These are phyloP conservation scores for Siniperca obscura DNA, from an alignment of 2,797 vertebrate genomes.

Conservation along the genomic window DNA sequence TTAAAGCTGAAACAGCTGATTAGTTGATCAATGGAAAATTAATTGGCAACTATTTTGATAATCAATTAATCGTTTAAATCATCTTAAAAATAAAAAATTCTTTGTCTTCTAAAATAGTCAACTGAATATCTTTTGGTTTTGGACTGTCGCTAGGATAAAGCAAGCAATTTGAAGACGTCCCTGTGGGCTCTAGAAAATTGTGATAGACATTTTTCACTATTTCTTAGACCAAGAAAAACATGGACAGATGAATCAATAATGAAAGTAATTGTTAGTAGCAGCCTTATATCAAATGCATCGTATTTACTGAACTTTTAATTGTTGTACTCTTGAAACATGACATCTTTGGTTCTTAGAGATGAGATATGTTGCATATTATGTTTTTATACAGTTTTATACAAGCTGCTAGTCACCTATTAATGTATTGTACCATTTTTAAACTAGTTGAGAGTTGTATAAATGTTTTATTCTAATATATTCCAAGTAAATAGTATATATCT, in stretches of 20 bases:
- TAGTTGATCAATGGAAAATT: slow-evolving; percentile 1
- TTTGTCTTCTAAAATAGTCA: not conserved
- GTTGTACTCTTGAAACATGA: slow-evolving; percentile 17
- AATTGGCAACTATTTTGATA: slow-evolving; percentile 15
- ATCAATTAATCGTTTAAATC: not conserved
- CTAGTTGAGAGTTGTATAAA: slow-evolving; percentile 39
- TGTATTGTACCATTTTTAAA: slow-evolving; percentile 33
- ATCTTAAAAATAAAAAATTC: not conserved
- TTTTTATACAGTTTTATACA: slow-evolving; percentile 33
- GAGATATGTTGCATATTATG: slow-evolving; percentile 1
- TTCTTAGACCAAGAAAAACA: not conserved
- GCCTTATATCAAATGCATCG: slow-evolving; percentile 10
- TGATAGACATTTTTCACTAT: slow-evolving; percentile 1
- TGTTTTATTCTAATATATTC: slow-evolving; percentile 72
- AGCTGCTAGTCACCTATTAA: slow-evolving; percentile 43
- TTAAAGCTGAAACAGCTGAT: not conserved
- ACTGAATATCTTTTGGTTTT: not conserved
- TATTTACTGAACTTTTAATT: not conserved
- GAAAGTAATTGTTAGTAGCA: not conserved
- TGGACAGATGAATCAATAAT: not conserved
- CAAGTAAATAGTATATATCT: slow-evolving; percentile 41
- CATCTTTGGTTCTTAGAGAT: slow-evolving; percentile 26
- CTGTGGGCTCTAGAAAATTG: not conserved
- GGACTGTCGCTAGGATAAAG: slow-evolving; percentile 15
- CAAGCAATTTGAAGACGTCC: not conserved